phyloP scores from a whole-genome alignment of 2,888 invertebrate species.

The Microctonus aethiopoides region DNA sequence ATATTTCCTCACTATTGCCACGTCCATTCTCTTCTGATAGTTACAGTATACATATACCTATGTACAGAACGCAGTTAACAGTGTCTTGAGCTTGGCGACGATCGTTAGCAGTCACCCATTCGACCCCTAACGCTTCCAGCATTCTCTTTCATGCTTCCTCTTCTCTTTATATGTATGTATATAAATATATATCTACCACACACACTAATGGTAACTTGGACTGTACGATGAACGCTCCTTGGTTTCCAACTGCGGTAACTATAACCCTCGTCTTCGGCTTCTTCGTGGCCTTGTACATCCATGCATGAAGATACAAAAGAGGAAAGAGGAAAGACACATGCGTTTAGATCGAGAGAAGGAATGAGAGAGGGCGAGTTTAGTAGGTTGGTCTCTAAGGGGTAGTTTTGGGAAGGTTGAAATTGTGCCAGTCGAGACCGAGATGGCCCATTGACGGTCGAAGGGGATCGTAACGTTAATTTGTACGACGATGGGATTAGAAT shows the following conservation, averaged over 20 bases:
- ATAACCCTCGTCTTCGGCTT: conserved; percentile 33
- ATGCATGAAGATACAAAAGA: conserved; percentile 16
- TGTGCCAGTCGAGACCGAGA: conserved; percentile 45
- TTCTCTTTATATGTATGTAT: conserved; percentile 38
- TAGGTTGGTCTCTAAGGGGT: conserved; percentile 43
- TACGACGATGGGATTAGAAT: conserved; percentile 40
- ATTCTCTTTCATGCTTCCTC: conserved; percentile 28
- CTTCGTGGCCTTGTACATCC: conserved; percentile 24
- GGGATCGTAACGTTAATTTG: conserved; percentile 58
- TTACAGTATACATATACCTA: neutral
- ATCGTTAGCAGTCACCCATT: conserved; percentile 61
- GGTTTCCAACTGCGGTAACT: conserved; percentile 32
- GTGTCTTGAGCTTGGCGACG: conserved; percentile 60
- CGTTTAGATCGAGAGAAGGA: conserved; percentile 32
- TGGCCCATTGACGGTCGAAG: conserved; percentile 39
- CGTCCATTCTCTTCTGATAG: conserved; percentile 11
- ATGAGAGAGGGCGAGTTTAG: conserved; percentile 36
- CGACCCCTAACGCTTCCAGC: conserved; percentile 32
- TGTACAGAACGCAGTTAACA: conserved; percentile 58
- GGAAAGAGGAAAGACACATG: conserved; percentile 21
- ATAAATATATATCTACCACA: too few species aligned
- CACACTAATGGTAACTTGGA: conserved; percentile 41
- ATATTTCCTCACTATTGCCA: conserved; percentile 23
- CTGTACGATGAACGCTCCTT: conserved; percentile 36
- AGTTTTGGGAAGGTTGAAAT: conserved; percentile 48